Base-by-base conservation (phyloP, 2,797 vertebrate genomes). In the Zenarchopterus dispar region DNA sequence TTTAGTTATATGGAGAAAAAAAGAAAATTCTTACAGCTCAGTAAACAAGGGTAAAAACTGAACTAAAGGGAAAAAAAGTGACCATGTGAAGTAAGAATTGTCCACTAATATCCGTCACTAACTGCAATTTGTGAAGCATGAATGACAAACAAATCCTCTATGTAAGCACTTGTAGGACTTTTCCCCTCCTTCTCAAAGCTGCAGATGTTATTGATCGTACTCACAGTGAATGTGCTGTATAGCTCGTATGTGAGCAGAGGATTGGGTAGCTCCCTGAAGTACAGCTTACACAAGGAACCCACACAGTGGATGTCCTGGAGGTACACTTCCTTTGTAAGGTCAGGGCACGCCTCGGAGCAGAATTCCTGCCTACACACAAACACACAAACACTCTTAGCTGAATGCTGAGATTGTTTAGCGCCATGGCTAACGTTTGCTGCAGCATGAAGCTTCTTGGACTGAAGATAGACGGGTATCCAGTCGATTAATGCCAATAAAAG, bases 241-340 rank as follows among this genome's bases (percentile, higher is more conserved):
- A 94, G 88, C 78, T 99, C 95, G 70, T 96, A 98, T 23, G 97
- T 99, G 89, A 99, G 97, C 80, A 99, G 95, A 26, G 97, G 97
- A 87, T 96, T 98, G 81, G 97, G 97, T 21, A 99, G 93, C 76
- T 99, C 97, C 84, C 97, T 94, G 92, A 99, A 99, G 91, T 98
- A 99, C 56, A 99, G 93, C 88, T 99, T 99, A 91, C 97, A 99
- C 80, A 99, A 94, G 2, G 97, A 99, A 63, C 97, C 96, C 89
- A 99, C 98, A 17, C 97, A 98, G 94, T 99, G 98, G 91, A 99
- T 99, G 90, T 99, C 98, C 94, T 99, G 98, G 73, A 98, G 96
- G 91, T 98, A 99, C 87, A 99, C 94, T 94, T 99, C 97, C 85
- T 94, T 96, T 44, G 96, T 99, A 86, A 99, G 94, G 89, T 98